phyloP scores from a whole-genome alignment of 2,888 invertebrate genomes.

The Zonitis immaculata region DNA sequence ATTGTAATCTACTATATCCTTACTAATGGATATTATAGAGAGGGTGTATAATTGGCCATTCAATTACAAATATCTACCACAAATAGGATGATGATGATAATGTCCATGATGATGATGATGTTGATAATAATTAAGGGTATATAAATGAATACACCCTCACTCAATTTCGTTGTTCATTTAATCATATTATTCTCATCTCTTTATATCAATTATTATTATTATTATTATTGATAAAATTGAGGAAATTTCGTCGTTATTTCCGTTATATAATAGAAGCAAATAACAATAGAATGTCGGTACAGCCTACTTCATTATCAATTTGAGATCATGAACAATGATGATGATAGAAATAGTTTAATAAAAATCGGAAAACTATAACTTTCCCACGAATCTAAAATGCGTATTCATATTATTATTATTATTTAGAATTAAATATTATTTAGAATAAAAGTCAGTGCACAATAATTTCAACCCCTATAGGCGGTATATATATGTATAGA shows the following conservation, averaged over 20 bases:
- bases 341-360: too few species aligned
- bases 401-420: too few species aligned
- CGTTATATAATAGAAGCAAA: not conserved
- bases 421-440: too few species aligned
- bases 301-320: not conserved
- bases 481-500: too few species aligned
- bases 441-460: slow-evolving; percentile 7
- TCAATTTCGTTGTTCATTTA: not conserved
- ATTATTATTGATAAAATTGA: not conserved
- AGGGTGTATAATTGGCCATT: slow-evolving; percentile 39
- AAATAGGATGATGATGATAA: slow-evolving; percentile 19
- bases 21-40: slow-evolving; percentile 33
- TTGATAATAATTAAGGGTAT: not conserved
- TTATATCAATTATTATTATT: not conserved
- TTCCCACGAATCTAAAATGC: slow-evolving; percentile 1
- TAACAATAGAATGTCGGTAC: not conserved
- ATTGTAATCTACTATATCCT: slow-evolving; percentile 29
- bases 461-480: slow-evolving; percentile 41
- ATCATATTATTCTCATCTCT: not conserved
- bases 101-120: not conserved
- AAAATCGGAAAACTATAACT: not conserved
- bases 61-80: slow-evolving; percentile 36
- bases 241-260: not conserved
- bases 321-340: too few species aligned
- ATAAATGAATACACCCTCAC: not conserved